Base-by-base conservation (phyloP, 1,140 invertebrate genomes). In the Adoxophyes honmai region DNA sequence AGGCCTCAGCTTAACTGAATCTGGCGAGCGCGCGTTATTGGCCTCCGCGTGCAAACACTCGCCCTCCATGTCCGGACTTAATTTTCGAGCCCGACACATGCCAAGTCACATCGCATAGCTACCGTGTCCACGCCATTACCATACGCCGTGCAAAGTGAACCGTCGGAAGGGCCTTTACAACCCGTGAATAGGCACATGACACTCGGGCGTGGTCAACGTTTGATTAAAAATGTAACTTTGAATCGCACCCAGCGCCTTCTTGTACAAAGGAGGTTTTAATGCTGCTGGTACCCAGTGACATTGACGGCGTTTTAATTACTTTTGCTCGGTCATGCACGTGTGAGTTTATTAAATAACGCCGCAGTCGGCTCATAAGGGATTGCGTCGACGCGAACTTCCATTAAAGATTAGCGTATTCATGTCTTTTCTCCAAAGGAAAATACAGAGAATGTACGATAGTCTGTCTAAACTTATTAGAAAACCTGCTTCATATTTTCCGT, bases 81-180 rank as follows among this genome's bases (percentile, higher is more conserved):
- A 86, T 86, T 86, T 82, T 76, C 68, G 73, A 64, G 68, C 68
- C 72, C 66, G 75, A 83, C 83, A 84, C 72, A 80, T 81, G 78
- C 81, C 81, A 79, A 55, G 71, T 68, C 71, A 69, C 74, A 78
- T 81, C 75, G 70, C 58, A 57, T 66, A 62, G 70, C 69, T 66
- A 65, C 72, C 70, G 73, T 75, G 77, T 73, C 66, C 73, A 73
- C 64, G 73, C 65, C 69, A 84, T 80, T 84, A 82, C 73, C 82
- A 81, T 79, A 81, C 70, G 68, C 52, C 60, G 55, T 68, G 75
- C 78, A 76, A 74, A 78, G 65, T 71, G 78, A 77, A 68, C 70
- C 58, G 63, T 54, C 66, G 60, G 65, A 70, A 70, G 54, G 62
- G 59, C 73, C 70, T 76, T 76, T 77, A 77, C 69, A 75, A 75